A percentile compares a stretch with the other conserved stretches of the same genome.
Conservation (phyloP, 2,797 vertebrate species). For the Gymnothorax reevesii region DNA sequence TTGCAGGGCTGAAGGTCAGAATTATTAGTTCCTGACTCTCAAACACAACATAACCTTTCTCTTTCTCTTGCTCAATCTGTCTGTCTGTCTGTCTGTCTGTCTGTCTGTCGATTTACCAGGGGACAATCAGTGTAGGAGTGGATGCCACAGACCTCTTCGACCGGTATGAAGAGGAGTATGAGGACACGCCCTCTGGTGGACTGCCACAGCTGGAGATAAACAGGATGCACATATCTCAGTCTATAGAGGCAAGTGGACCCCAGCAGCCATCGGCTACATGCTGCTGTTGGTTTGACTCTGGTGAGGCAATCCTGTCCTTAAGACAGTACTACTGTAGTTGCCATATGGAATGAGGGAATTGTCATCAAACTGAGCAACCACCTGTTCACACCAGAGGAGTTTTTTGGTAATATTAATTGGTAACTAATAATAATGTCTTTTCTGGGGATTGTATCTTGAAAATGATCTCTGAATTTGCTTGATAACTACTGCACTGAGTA, state of each 20-base stretch:
- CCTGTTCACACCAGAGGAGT: too few relatives aligned
- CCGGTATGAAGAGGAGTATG: conserved; percentile 93
- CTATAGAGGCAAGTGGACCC: conserved; percentile 83
- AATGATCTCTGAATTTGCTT: too few relatives aligned
- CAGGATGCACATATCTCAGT: conserved; percentile 99
- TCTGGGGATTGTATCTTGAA: not conserved
- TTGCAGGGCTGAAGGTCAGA: too few relatives aligned
- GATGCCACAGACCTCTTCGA: conserved; percentile 98
- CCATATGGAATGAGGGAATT: not conserved
- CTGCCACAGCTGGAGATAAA: conserved; percentile 95
- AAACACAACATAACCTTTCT: too few relatives aligned
- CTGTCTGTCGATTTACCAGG: conserved; percentile 66
- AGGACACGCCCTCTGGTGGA: conserved; percentile 78
- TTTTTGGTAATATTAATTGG: too few relatives aligned
- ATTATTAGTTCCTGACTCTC: too few relatives aligned
- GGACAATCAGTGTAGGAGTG: conserved; percentile 93
- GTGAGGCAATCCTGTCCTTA: not conserved
- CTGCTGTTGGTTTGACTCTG: not conserved
- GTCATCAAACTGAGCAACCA: not conserved
- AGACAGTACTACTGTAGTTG: not conserved
- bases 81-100: conserved; percentile 41
- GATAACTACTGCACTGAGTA: too few relatives aligned
- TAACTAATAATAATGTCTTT: not conserved
- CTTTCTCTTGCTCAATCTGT: conserved; percentile 20
- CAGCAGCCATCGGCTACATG: not conserved